Percentiles rank a stretch among this genome's conserved stretches.
Evolutionary conservation across 2,113 vertebrate genomes (phyloP).

Genomic region (Lasiurus borealis): DNA sequence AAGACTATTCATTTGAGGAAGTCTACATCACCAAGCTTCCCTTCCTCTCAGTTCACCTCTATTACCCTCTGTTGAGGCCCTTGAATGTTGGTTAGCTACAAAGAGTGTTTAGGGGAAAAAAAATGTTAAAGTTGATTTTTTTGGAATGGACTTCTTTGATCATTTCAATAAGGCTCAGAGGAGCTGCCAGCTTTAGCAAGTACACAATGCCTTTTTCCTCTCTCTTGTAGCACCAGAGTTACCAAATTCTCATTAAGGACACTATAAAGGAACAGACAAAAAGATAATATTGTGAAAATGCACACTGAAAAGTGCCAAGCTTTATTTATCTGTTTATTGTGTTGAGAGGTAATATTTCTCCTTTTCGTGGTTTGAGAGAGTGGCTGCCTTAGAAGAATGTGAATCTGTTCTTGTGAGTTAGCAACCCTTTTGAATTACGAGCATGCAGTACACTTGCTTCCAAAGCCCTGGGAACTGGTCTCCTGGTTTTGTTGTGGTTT

Average conservation of each 20-base stretch:
- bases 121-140: background rate
- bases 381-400: background rate
- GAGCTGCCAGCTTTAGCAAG: background rate
- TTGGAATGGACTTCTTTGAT: conserved; percentile 21
- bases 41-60: background rate
- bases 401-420: background rate
- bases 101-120: conserved; percentile 1
- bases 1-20: conserved; percentile 6
- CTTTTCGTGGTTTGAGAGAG: background rate
- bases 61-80: background rate
- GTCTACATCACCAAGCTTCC: background rate
- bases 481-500: background rate
- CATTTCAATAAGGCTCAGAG: background rate
- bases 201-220: background rate
- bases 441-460: background rate
- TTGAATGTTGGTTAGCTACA: conserved; percentile 17
- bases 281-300: background rate
- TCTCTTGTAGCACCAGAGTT: background rate
- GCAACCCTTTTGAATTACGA: background rate
- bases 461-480: background rate
- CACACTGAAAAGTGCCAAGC: background rate
- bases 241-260: conserved; percentile 15
- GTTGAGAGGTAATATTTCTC: background rate
- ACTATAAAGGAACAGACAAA: background rate
- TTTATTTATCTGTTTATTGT: conserved; percentile 19